Conservation (phyloP, 2,888 invertebrate genomes). For the Thalpophila matura region DNA sequence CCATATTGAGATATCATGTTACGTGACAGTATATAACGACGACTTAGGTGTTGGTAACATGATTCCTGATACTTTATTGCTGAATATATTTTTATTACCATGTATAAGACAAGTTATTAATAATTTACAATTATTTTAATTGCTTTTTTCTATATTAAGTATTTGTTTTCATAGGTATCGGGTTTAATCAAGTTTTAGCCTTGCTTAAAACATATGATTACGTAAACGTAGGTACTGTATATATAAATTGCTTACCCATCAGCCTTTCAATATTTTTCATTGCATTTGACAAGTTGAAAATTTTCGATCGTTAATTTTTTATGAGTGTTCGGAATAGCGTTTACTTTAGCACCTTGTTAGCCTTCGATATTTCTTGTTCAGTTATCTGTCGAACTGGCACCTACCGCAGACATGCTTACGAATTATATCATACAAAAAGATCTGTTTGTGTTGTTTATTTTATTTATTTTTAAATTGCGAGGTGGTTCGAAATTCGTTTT, state of each 20-base stretch:
- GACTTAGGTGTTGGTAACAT: constrained; percentile 33
- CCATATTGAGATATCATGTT: constrained; percentile 41
- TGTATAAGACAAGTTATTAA: neutral
- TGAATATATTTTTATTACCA: constrained; percentile 9
- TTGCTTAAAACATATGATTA: neutral
- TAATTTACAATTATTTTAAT: constrained; percentile 18
- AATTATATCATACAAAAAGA: constrained; percentile 51
- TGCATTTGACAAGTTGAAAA: constrained; percentile 73
- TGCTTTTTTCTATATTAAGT: constrained; percentile 6
- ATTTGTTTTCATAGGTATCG: constrained; percentile 11
- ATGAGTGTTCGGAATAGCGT: constrained; percentile 81
- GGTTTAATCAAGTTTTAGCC: neutral
- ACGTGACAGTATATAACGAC: constrained; percentile 14
- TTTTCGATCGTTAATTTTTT: constrained; percentile 79
- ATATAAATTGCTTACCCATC: constrained; percentile 48
- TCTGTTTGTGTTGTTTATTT: neutral
- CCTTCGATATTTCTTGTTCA: constrained; percentile 79
- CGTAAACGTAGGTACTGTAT: constrained; percentile 20
- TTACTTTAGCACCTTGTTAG: constrained; percentile 87
- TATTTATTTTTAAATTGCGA: neutral
- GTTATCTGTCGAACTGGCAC: constrained; percentile 74
- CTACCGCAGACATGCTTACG: constrained; percentile 80
- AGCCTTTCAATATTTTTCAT: constrained; percentile 63
- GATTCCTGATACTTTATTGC: constrained; percentile 11
- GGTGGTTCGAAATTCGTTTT: no score